Evolutionary conservation across 2,113 vertebrate species (phyloP).

Genomic region (Coracopsis vasa): DNA sequence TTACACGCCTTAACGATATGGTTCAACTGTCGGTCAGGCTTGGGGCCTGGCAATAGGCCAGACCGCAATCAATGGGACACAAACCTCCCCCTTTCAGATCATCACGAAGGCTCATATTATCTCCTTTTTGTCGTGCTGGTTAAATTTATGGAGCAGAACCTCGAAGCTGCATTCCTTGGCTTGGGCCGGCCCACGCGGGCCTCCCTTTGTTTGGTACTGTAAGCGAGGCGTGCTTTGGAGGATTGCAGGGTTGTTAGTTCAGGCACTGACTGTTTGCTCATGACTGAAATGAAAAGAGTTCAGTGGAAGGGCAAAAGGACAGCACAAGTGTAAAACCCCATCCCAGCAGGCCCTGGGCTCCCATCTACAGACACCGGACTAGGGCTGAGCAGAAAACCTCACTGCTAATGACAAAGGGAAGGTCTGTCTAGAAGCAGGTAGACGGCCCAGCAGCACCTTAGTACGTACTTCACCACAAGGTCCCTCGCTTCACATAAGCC

Average conservation of each 20-base stretch:
- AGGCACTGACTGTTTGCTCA: slow-evolving; percentile 81
- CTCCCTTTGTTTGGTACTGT: slow-evolving; percentile 84
- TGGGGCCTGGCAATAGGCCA: slow-evolving; percentile 91
- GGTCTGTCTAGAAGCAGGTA: not conserved
- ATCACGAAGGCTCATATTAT: slow-evolving; percentile 81
- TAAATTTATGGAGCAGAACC: slow-evolving; percentile 84
- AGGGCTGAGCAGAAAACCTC: not conserved
- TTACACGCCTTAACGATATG: slow-evolving; percentile 95
- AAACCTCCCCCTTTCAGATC: slow-evolving; percentile 83
- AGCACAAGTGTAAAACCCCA: slow-evolving; percentile 79
- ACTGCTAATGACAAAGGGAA: not conserved
- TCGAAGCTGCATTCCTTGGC: slow-evolving; percentile 79
- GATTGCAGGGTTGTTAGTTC: slow-evolving; percentile 78
- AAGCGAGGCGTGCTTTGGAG: slow-evolving; percentile 79
- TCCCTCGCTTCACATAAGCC: not conserved
- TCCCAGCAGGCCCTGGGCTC: slow-evolving; percentile 78
- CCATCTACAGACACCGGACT: not conserved
- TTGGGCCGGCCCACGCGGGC: slow-evolving; percentile 80
- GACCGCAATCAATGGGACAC: slow-evolving; percentile 95
- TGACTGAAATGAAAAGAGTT: slow-evolving; percentile 81
- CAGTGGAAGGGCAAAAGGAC: slow-evolving; percentile 87
- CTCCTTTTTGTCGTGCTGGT: slow-evolving; percentile 80
- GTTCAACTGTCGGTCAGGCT: slow-evolving; percentile 99
- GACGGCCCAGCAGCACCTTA: not conserved
- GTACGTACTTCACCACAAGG: not conserved